Evolutionary conservation across 2,797 vertebrate genomes (phyloP), one percentile per base, ranked within the genome.

Genomic region (Eulemur albifrons): DNA sequence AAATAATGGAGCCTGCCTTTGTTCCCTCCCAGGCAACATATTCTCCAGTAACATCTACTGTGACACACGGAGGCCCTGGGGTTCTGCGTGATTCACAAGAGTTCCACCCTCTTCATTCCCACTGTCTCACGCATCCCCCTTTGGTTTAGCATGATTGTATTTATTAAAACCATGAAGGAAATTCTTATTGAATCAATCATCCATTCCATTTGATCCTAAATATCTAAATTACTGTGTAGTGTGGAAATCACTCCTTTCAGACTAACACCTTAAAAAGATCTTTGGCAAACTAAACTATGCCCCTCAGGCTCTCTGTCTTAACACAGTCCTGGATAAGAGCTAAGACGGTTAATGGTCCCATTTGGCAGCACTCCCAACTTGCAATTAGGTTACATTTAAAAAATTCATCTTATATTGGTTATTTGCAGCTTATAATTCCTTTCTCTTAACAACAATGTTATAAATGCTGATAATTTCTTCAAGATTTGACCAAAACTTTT

Each of bases 151-250:
- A 84, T 87, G 32, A 76, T 3, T 77, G 35, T 40, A 54, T 35
- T 96, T 65, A 89, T 96, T 65, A 89, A 89, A 95, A 87, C 30
- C n/a, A 25, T 38, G 45, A 96, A 93, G 94, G 48, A 85, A 77
- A 50, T 67, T 91, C 82, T 93, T 61, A 50, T 57, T n/a, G 70
- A 96, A 80, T 88, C 75, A 35, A 67, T 86, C 83, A 83, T 59
- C 80, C 57, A 83, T 32, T 54, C 35, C 54, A 89, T 75, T 54
- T 77, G n/a, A 85, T 69, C 20, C 25, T 32, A 87, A 96, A 40
- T 84, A 84, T 77, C 76, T 84, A 96, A 91, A 81, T 94, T 94
- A 89, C 69, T 43, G 6, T 15, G 48, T 38, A 91, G 50, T 83
- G 89, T 84, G 70, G 79, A 83, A 94, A 93, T 87, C 38, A 88